Evolutionary conservation across 1,140 invertebrate species (phyloP).

Genomic region (Melanaphis sacchari): DNA sequence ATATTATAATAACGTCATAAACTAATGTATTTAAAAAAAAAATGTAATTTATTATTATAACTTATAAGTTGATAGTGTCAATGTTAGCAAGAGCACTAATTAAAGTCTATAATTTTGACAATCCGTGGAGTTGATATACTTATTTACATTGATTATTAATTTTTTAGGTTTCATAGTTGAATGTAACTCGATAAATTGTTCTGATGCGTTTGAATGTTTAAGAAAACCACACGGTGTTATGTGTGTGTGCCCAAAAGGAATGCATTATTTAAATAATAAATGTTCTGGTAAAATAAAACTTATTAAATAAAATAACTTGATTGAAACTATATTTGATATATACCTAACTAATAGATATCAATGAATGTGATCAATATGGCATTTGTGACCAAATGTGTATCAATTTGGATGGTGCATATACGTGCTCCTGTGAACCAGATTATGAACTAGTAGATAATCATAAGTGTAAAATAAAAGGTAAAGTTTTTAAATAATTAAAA

Average conservation of each 20-base stretch:
- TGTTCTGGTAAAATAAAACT: conserved; percentile 24
- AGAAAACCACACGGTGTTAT: conserved; percentile 32
- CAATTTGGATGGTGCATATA: conserved; percentile 78
- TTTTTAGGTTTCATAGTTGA: conserved; percentile 1
- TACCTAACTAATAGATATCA: conserved; percentile 69
- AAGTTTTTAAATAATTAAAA: neutral
- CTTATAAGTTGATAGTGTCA: neutral
- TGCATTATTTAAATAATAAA: conserved; percentile 17
- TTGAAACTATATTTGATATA: neutral
- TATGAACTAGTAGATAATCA: conserved; percentile 74
- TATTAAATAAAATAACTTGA: neutral
- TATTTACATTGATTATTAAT: neutral
- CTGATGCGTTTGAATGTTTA: conserved; percentile 54
- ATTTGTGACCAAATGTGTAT: conserved; percentile 85
- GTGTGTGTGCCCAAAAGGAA: conserved; percentile 42
- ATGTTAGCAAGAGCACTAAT: neutral
- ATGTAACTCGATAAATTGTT: conserved; percentile 22
- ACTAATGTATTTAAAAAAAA: neutral
- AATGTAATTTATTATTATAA: too few relatives aligned
- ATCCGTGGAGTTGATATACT: neutral
- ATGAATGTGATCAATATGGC: conserved; percentile 81
- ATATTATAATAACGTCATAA: too few relatives aligned
- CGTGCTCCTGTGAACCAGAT: conserved; percentile 79
- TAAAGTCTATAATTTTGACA: neutral
- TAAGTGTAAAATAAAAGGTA: conserved; percentile 73